A percentile compares a stretch with the other conserved stretches of the same genome.
These are phyloP conservation scores for Nysson spinosus DNA, from an alignment of 2,888 invertebrate genomes.

Conservation along the genomic window DNA sequence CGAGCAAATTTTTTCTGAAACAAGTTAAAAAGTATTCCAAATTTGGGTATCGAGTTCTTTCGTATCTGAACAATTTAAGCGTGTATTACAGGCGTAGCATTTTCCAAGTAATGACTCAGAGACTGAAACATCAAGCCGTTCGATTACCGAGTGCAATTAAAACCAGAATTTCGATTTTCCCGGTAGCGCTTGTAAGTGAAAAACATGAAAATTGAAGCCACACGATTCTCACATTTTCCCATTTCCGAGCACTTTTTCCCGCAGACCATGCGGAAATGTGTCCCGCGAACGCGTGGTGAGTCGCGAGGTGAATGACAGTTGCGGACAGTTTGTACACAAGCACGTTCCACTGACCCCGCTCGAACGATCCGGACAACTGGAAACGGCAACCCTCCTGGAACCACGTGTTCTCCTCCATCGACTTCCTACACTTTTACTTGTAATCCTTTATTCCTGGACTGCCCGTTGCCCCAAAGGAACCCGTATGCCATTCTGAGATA, in stretches of 20 bases:
- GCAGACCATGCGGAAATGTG: conserved; percentile 38
- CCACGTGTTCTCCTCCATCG: conserved; percentile 49
- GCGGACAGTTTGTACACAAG: conserved; percentile 63
- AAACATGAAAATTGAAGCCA: neutral
- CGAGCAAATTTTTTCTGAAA: no score
- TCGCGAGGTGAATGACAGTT: conserved; percentile 60
- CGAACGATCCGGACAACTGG: conserved; percentile 49
- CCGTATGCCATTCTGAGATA: conserved; percentile 53
- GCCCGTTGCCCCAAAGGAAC: conserved; percentile 53
- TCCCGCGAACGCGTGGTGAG: conserved; percentile 38
- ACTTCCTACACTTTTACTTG: conserved; percentile 51
- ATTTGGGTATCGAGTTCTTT: no score
- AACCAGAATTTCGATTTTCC: no score
- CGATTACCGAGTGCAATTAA: no score
- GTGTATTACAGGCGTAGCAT: no score
- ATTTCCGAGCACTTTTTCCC: conserved; percentile 36
- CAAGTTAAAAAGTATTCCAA: no score
- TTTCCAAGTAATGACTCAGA: no score
- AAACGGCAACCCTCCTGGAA: conserved; percentile 33
- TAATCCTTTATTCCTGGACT: conserved; percentile 37
- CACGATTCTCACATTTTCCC: conserved; percentile 14
- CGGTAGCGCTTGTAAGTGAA: no score
- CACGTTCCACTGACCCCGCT: conserved; percentile 64
- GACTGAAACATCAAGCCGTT: no score
- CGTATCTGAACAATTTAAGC: no score